Conservation (phyloP, 2,888 invertebrate genomes). For the Cantharis rustica region DNA sequence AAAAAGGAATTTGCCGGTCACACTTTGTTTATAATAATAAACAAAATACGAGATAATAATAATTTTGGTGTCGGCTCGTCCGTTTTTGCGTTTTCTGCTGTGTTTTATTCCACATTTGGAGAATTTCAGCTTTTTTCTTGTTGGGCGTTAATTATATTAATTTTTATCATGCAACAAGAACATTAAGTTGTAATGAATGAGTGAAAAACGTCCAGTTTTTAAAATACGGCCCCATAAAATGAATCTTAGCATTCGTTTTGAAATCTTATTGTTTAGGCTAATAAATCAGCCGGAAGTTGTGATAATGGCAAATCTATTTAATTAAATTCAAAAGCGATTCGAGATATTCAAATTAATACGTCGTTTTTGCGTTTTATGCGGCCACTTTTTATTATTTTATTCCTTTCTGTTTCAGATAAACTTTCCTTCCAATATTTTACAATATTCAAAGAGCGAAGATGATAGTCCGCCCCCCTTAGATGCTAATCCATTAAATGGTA, state of each 20-base stretch:
- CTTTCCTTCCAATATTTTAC: constrained; percentile 56
- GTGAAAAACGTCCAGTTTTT: constrained; percentile 15
- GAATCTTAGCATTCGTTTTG: background rate
- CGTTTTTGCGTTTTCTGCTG: background rate
- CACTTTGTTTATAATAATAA: constrained; percentile 11
- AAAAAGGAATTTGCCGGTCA: constrained; percentile 9
- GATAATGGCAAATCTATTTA: constrained; percentile 1
- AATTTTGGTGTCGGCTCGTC: background rate
- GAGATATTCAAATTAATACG: background rate
- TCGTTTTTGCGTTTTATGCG: background rate
- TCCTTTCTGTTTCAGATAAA: constrained; percentile 53
- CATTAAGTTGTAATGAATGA: constrained; percentile 17
- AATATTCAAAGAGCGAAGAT: constrained; percentile 55
- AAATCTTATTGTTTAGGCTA: constrained; percentile 5
- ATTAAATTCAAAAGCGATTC: background rate
- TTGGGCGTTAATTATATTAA: constrained; percentile 11
- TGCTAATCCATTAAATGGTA: constrained; percentile 53
- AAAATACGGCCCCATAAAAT: constrained; percentile 11
- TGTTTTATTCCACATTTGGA: constrained; percentile 22
- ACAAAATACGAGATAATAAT: background rate
- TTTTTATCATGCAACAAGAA: constrained; percentile 23
- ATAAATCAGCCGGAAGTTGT: constrained; percentile 14
- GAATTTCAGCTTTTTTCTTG: constrained; percentile 11
- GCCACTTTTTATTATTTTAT: background rate
- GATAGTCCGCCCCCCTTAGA: constrained; percentile 52